A percentile compares a stretch with the other conserved stretches of the same genome.
phyloP scores from a whole-genome alignment of 2,888 invertebrate genomes.

The Dasypogon diadema region DNA sequence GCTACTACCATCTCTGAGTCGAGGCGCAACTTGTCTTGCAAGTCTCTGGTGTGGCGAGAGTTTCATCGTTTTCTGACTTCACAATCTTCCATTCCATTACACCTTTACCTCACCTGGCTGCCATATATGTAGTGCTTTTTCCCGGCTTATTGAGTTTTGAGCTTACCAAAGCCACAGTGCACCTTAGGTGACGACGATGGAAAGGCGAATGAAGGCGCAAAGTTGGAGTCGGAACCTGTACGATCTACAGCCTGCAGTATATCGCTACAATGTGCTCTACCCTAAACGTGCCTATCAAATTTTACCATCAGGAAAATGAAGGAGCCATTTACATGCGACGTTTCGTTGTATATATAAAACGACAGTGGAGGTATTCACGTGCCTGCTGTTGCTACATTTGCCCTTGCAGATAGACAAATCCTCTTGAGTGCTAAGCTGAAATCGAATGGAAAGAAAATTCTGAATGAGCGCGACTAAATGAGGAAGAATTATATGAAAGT shows the following conservation, averaged over 20 bases:
- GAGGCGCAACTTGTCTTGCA: constrained; percentile 15
- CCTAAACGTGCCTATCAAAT: constrained; percentile 38
- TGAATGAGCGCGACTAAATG: no score
- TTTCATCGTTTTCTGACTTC: neutral
- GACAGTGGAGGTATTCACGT: neutral
- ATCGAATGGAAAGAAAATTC: neutral
- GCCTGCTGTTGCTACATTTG: neutral
- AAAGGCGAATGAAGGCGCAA: constrained; percentile 16
- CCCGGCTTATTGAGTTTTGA: neutral
- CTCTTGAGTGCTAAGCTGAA: neutral
- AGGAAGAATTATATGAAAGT: no score
- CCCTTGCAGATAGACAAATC: neutral
- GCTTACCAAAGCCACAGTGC: constrained; percentile 10
- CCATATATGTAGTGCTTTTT: neutral
- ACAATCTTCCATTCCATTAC: constrained; percentile 6
- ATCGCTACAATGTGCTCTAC: neutral
- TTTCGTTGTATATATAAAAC: neutral
- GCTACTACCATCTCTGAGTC: constrained; percentile 26
- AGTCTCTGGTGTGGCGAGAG: constrained; percentile 5
- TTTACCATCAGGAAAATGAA: constrained; percentile 14
- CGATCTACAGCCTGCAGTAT: neutral
- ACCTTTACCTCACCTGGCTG: constrained; percentile 35
- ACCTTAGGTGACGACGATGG: constrained; percentile 2
- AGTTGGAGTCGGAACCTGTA: neutral
- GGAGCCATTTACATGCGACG: constrained; percentile 34